Percentiles rank a stretch among this genome's conserved stretches.
Conservation (phyloP, 1,140 invertebrate genomes). For the Scaptomyza montana region DNA sequence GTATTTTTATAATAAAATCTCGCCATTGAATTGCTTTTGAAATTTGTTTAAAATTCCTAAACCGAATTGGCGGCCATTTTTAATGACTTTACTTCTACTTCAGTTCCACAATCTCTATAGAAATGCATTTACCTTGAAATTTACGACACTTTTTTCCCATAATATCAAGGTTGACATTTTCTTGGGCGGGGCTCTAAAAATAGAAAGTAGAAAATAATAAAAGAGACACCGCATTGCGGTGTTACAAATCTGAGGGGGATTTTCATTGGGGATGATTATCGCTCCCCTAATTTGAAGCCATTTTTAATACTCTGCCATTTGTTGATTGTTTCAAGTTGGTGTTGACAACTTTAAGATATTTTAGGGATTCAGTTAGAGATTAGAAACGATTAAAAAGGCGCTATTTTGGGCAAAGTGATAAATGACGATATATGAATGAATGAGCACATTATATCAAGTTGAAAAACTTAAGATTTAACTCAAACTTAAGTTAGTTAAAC, state of each 20-base stretch:
- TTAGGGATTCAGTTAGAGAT: constrained; percentile 38
- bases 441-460: neutral
- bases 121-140: constrained; percentile 63
- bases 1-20: constrained; percentile 38
- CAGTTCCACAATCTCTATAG: constrained; percentile 11
- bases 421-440: constrained; percentile 27
- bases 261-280: constrained; percentile 36
- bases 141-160: constrained; percentile 64
- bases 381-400: constrained; percentile 19
- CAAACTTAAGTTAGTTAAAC: too few species aligned
- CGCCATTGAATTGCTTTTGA: constrained; percentile 39
- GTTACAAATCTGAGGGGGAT: constrained; percentile 1
- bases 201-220: neutral
- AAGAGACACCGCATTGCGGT: constrained; percentile 16
- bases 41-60: constrained; percentile 17
- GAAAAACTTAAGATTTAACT: neutral
- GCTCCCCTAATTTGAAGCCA: constrained; percentile 31
- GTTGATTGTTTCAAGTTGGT: constrained; percentile 54
- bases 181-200: constrained; percentile 49
- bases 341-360: constrained; percentile 53
- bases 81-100: constrained; percentile 42
- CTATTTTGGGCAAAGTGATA: neutral
- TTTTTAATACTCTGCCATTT: constrained; percentile 45
- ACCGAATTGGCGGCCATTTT: constrained; percentile 48
- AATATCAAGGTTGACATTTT: constrained; percentile 49